Evolutionary conservation across 2,797 vertebrate genomes (phyloP).

Genomic region (Sus cebifrons): DNA sequence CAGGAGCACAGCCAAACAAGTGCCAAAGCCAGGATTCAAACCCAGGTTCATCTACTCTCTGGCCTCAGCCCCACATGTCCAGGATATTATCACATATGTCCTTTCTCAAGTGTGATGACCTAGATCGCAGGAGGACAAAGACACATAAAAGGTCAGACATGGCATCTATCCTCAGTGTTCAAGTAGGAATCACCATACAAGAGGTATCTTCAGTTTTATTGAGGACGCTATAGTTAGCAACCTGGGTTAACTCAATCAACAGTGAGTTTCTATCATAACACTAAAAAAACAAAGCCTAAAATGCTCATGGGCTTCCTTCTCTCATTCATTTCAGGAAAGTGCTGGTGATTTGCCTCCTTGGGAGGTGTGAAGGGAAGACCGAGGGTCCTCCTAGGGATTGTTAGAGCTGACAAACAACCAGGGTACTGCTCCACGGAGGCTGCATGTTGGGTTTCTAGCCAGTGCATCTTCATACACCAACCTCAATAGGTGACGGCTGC

Average conservation of each 20-base stretch:
- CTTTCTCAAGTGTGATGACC: neutral
- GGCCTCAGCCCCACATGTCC: neutral
- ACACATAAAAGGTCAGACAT: neutral
- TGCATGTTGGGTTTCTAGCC: neutral
- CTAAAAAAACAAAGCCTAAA: neutral
- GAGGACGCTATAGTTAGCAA: neutral
- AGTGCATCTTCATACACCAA: neutral
- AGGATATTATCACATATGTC: neutral
- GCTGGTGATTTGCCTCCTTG: slow-evolving; percentile 36
- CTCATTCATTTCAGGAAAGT: slow-evolving; percentile 71
- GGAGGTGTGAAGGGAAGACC: neutral
- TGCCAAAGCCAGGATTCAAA: neutral
- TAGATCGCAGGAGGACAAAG: neutral
- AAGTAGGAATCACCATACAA: neutral
- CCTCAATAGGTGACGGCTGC: neutral
- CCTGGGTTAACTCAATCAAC: neutral
- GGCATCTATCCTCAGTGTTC: neutral
- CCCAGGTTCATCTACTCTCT: neutral
- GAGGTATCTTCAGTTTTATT: neutral
- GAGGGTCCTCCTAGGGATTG: neutral
- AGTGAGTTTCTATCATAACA: neutral
- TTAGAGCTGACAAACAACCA: slow-evolving; percentile 33
- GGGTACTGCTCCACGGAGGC: neutral
- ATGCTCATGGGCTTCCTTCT: neutral
- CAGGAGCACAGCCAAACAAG: neutral